Conservation (phyloP, 2,797 vertebrate species). For the Myotis daubentonii region DNA sequence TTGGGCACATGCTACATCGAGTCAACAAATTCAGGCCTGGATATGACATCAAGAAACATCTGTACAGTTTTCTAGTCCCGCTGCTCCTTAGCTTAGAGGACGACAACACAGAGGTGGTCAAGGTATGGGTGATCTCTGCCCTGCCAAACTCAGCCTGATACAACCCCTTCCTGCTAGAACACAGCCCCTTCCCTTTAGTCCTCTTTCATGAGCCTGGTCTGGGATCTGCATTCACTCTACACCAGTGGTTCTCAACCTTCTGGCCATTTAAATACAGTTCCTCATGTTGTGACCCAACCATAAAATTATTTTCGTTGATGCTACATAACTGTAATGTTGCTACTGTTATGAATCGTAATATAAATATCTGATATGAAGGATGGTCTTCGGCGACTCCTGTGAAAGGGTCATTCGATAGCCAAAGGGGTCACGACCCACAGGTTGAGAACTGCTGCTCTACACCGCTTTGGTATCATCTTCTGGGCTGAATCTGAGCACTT, state of each 20-base stretch:
- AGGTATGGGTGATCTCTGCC: neutral
- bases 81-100: slow-evolving; percentile 50
- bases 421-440: too few relatives aligned
- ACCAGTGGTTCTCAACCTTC: too few relatives aligned
- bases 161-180: neutral
- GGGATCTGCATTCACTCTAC: neutral
- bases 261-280: too few relatives aligned
- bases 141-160: neutral
- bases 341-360: too few relatives aligned
- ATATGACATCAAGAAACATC: neutral
- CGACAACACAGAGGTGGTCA: slow-evolving; percentile 1
- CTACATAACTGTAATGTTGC: too few relatives aligned
- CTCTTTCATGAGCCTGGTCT: neutral
- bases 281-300: too few relatives aligned
- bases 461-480: neutral
- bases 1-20: slow-evolving; percentile 25
- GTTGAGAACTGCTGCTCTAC: too few relatives aligned
- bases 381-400: too few relatives aligned
- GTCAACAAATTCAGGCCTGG: slow-evolving; percentile 24
- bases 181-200: neutral
- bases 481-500: neutral
- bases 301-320: too few relatives aligned
- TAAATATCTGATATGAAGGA: too few relatives aligned
- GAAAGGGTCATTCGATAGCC: too few relatives aligned
- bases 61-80: slow-evolving; percentile 13